Evolutionary conservation across 2,797 vertebrate species (phyloP).

Genomic region (Aselliscus stoliczkanus): DNA sequence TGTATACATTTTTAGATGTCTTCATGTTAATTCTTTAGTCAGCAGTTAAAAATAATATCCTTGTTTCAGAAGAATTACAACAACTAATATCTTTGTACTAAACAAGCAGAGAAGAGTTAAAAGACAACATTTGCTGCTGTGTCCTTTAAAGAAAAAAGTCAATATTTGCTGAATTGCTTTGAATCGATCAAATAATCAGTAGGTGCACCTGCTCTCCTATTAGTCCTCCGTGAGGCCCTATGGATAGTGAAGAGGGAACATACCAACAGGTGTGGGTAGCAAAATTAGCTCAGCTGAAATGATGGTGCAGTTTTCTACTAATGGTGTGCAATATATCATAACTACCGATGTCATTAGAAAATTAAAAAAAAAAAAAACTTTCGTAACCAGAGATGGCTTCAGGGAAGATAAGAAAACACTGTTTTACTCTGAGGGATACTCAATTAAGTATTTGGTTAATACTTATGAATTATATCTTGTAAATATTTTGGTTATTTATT

Average conservation of each 20-base stretch:
- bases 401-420: background rate
- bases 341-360: background rate
- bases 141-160: too few species aligned
- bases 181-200: background rate
- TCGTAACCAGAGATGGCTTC: background rate
- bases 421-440: too few species aligned
- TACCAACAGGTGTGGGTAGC: background rate
- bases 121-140: background rate
- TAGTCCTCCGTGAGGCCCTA: background rate
- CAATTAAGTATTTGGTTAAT: background rate
- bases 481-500: background rate
- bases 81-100: background rate
- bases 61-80: background rate
- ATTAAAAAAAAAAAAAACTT: background rate
- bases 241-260: background rate
- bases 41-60: background rate
- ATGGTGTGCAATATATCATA: background rate
- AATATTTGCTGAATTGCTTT: background rate
- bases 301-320: background rate
- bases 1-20: background rate
- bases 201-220: background rate
- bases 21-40: background rate
- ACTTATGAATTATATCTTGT: background rate
- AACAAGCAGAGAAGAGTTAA: background rate
- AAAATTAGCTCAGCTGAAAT: background rate